These are phyloP conservation scores for Antedon mediterranea DNA, from an alignment of 53 echinoderm and acorn worm genomes.

Conservation along the genomic window DNA sequence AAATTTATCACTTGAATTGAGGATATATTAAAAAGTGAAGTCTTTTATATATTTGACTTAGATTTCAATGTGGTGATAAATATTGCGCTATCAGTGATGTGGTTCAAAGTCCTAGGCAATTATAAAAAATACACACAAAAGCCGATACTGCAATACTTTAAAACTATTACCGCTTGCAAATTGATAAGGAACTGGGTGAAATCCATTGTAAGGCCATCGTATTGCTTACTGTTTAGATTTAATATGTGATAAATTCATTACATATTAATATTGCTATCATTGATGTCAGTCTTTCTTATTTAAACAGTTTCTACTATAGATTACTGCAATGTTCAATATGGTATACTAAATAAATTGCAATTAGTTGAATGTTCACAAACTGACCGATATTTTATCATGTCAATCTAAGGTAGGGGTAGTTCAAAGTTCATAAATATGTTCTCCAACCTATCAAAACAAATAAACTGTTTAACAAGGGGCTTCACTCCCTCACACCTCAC, in stretches of 20 bases:
- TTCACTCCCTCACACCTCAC: too few relatives aligned
- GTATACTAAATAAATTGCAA: too few relatives aligned
- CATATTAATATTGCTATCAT: background rate
- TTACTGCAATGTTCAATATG: too few relatives aligned
- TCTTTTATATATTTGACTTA: background rate
- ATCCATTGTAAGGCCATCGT: too few relatives aligned
- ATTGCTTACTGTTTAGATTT: background rate
- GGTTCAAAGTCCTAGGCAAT: background rate
- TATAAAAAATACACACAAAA: background rate
- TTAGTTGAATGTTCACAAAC: too few relatives aligned
- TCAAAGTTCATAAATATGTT: too few relatives aligned
- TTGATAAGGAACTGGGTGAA: background rate
- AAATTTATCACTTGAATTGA: background rate
- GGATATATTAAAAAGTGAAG: background rate
- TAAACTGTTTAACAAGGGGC: too few relatives aligned
- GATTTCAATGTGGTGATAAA: background rate
- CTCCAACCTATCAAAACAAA: too few relatives aligned
- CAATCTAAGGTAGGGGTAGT: too few relatives aligned
- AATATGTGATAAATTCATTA: background rate
- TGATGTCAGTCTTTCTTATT: too few relatives aligned
- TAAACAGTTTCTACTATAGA: too few relatives aligned
- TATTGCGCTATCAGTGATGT: background rate
- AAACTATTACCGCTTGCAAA: background rate
- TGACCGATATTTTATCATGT: too few relatives aligned
- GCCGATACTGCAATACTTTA: background rate